Conservation (phyloP, 2,797 vertebrate species). For the Pseudomugil tenellus region DNA sequence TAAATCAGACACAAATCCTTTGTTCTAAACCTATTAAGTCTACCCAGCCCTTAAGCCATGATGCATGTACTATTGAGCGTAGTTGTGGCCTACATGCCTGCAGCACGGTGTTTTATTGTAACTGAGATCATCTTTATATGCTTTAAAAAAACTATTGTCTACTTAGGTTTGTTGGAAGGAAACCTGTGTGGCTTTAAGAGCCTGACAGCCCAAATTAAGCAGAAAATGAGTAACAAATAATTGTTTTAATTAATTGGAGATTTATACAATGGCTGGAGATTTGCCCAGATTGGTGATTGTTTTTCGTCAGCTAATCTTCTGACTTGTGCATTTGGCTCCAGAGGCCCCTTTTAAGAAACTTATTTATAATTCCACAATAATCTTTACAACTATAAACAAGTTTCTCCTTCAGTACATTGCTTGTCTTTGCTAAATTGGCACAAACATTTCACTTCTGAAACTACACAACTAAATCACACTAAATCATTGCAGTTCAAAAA, state of each 20-base stretch:
- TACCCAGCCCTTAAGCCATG: slow-evolving; percentile 52
- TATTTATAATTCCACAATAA: slow-evolving; percentile 25
- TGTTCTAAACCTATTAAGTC: slow-evolving; percentile 66
- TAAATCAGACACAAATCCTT: slow-evolving; percentile 49
- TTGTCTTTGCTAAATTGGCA: slow-evolving; percentile 15
- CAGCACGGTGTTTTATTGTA: slow-evolving; percentile 15
- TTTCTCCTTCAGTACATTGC: slow-evolving; percentile 13
- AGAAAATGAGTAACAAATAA: not conserved
- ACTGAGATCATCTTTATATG: not conserved
- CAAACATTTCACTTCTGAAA: slow-evolving; percentile 27
- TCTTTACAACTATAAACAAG: slow-evolving; percentile 13
- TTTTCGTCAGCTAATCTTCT: slow-evolving; percentile 41
- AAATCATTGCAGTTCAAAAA: slow-evolving; percentile 29
- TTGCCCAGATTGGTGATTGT: slow-evolving; percentile 42
- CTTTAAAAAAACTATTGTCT: slow-evolving; percentile 4
- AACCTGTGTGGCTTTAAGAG: not conserved
- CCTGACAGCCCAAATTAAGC: not conserved
- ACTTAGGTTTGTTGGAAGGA: not conserved
- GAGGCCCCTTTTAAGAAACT: slow-evolving; percentile 48
- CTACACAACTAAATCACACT: slow-evolving; percentile 17
- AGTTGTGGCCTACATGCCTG: slow-evolving; percentile 14
- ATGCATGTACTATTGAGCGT: slow-evolving; percentile 25
- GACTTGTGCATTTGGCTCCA: slow-evolving; percentile 36
- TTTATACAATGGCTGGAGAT: slow-evolving; percentile 17
- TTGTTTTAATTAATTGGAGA: not conserved